Evolutionary conservation across 2,888 invertebrate genomes (phyloP), one percentile per base, ranked within the genome.

Genomic region (Monochamus alternatus): DNA sequence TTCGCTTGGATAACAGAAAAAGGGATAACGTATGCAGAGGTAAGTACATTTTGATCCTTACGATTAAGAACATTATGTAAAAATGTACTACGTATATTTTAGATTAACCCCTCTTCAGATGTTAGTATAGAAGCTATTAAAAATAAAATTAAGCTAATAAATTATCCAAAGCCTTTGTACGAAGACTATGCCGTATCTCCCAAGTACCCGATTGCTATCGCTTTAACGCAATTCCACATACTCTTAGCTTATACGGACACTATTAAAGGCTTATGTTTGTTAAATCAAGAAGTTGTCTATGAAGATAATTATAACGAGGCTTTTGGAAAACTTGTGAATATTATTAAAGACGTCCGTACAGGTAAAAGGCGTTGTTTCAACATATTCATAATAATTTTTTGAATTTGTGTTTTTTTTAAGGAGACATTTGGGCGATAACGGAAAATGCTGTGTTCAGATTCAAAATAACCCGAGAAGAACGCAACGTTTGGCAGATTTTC

Each of bases 1-100:
- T 96, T 97, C 90, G 96, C 95, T 0, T 98, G 97, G 97, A 90
- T 97, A 83, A 95, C 95, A 22, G 96, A 95, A 82, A 93, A 94
- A 38, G 97, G 96, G 8, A 92, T 98, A 81, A 93, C 94, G 82
- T 94, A 93, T 89, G 95, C 95, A 58, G 92, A 95, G 91, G 95
- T 96, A 87, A 85, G 77, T 44, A n/a, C 83, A 59, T 14, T 59
- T 55, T 12, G 64, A 3, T 64, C 8, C 47, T n/a, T 9, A 51
- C 14, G 32, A 22, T 22, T 22, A 22, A 22, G 22, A 22, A 22
- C 22, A 22, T 22, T 22, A 22, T 22, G 22, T 22, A 22, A 31
- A 32, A 12, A 51, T 47, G 30, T 52, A 12, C 52, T 47, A 47
- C 2, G 30, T 10, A n/a, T 32, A 10, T 69, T 69, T 10, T 88